Evolutionary conservation across 1,140 invertebrate genomes (phyloP).

Genomic region (Adelges cooleyi): DNA sequence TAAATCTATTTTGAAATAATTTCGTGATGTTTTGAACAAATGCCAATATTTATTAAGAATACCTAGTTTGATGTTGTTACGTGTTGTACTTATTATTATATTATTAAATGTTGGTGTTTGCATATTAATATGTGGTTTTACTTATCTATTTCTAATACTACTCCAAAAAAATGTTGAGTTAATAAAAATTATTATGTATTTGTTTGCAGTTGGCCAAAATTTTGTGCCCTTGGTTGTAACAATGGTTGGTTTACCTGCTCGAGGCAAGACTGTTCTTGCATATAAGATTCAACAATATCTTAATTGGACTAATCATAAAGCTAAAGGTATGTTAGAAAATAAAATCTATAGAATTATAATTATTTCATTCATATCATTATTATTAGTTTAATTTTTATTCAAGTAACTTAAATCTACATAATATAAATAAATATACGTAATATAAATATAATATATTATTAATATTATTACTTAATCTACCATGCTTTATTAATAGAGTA

Average conservation of each 20-base stretch:
- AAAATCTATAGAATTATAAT: no score
- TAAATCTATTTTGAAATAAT: conserved; percentile 18
- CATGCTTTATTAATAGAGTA: no score
- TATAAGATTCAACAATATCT: conserved; percentile 76
- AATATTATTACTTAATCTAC: no score
- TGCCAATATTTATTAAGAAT: conserved; percentile 13
- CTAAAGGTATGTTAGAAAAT: conserved; percentile 56
- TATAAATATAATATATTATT: no score
- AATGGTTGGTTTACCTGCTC: conserved; percentile 80
- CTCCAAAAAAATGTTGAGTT: background rate
- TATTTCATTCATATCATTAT: no score
- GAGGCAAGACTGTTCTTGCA: conserved; percentile 82
- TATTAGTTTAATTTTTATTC: no score
- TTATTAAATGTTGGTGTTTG: background rate
- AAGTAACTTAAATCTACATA: no score
- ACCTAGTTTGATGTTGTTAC: background rate
- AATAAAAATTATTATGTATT: background rate
- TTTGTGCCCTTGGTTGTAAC: conserved; percentile 56
- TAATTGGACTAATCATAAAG: conserved; percentile 77
- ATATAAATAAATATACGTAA: no score
- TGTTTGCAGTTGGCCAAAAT: background rate
- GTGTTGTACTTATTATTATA: no score
- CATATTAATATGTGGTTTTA: background rate
- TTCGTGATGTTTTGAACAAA: background rate
- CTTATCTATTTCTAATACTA: background rate